Evolutionary conservation across 2,888 invertebrate species (phyloP).

Genomic region (Tanytarsus gracilentus): DNA sequence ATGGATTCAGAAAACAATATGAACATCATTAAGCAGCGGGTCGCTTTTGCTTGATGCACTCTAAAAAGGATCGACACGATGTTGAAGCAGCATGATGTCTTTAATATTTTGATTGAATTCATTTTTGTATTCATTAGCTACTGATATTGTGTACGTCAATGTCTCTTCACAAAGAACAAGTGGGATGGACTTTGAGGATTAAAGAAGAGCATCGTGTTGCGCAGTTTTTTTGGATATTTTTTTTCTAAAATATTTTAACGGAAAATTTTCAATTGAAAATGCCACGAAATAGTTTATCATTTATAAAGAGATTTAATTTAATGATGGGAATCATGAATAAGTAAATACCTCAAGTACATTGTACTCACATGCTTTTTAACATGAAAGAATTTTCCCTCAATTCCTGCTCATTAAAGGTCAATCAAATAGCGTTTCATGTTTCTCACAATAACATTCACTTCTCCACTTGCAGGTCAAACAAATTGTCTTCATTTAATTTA

Average conservation of each 20-base stretch:
- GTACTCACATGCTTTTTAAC: background rate
- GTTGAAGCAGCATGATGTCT: too few relatives aligned
- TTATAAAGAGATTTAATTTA: background rate
- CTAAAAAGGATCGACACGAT: background rate
- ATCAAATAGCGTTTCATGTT: background rate
- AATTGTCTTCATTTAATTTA: slow-evolving; percentile 22
- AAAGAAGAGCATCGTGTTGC: too few relatives aligned
- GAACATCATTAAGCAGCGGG: slow-evolving; percentile 10
- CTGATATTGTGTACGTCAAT: slow-evolving; percentile 1
- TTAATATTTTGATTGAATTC: background rate
- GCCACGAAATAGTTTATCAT: background rate
- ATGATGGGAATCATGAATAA: slow-evolving; percentile 3
- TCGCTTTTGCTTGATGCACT: background rate
- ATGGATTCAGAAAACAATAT: slow-evolving; percentile 1
- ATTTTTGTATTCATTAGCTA: background rate
- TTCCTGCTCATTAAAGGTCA: slow-evolving; percentile 6
- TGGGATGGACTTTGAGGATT: background rate
- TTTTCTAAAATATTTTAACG: too few relatives aligned
- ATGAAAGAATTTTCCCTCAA: background rate
- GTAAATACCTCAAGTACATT: background rate
- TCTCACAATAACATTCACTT: background rate
- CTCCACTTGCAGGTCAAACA: slow-evolving; percentile 9
- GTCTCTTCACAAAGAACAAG: background rate
- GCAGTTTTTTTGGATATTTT: too few relatives aligned
- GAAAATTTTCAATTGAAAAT: background rate